Evolutionary conservation across 2,113 vertebrate genomes (phyloP).

Genomic region (Amblyornis subalaris): DNA sequence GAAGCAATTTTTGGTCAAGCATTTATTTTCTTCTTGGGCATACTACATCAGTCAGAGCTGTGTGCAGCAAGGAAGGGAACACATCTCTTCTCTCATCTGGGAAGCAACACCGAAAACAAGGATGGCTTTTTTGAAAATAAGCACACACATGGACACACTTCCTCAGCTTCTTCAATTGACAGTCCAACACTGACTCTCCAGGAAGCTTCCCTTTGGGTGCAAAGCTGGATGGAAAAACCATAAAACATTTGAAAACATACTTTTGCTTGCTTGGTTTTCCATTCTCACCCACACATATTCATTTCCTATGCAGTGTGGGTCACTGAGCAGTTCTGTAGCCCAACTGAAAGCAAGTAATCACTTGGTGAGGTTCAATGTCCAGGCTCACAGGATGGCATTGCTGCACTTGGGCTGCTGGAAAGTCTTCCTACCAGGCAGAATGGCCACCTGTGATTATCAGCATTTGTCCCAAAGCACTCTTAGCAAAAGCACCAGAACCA

Average conservation of each 20-base stretch:
- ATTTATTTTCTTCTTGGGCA: background rate
- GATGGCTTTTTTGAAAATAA: background rate
- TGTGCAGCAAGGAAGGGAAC: background rate
- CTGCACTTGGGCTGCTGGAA: background rate
- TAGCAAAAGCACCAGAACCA: background rate
- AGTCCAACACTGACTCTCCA: background rate
- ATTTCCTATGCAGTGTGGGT: background rate
- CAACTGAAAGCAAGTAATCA: background rate
- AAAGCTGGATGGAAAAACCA: background rate
- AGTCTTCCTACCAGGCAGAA: background rate
- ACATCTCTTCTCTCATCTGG: background rate
- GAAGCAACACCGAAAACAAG: background rate
- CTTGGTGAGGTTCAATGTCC: background rate
- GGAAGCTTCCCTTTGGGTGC: background rate
- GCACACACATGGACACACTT: fast-evolving
- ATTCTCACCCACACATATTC: background rate
- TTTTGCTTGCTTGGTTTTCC: background rate
- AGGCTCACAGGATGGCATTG: background rate
- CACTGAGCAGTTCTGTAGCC: background rate
- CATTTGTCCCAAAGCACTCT: background rate
- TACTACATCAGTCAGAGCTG: background rate
- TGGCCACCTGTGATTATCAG: background rate
- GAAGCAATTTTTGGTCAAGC: conserved; percentile 1
- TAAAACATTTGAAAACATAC: background rate
- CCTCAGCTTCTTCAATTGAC: background rate